Evolutionary conservation across 2,888 invertebrate genomes (phyloP).

Genomic region (Drosophila prostipennis): DNA sequence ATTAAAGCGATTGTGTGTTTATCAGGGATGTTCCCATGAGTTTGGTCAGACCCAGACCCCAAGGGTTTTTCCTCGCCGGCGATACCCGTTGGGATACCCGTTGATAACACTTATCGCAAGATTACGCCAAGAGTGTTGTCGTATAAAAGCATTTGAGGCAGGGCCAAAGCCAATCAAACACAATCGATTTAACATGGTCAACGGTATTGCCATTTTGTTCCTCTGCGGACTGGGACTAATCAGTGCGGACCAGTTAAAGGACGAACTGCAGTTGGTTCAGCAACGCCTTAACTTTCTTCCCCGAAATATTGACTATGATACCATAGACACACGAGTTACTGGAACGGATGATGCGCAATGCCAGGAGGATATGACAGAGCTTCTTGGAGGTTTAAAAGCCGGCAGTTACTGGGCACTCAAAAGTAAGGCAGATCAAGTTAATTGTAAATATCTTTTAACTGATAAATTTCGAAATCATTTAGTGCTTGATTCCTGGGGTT

Average conservation of each 20-base stretch:
- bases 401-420: slow-evolving; percentile 42
- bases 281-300: background rate
- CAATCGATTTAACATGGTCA: slow-evolving; percentile 17
- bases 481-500: slow-evolving; percentile 84
- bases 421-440: slow-evolving; percentile 24
- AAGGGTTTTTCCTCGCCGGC: slow-evolving; percentile 4
- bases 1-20: background rate
- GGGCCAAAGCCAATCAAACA: background rate
- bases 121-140: slow-evolving; percentile 1
- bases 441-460: background rate
- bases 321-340: background rate
- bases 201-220: slow-evolving; percentile 1
- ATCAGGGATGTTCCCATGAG: slow-evolving; percentile 27
- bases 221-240: slow-evolving; percentile 7
- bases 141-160: slow-evolving; percentile 12
- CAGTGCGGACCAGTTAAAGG: slow-evolving; percentile 6
- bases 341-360: slow-evolving; percentile 37
- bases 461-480: background rate
- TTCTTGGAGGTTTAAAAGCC: slow-evolving; percentile 29
- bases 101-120: slow-evolving; percentile 26
- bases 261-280: background rate
- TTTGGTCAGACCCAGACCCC: background rate
- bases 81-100: slow-evolving; percentile 10
- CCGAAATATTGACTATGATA: background rate
- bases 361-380: slow-evolving; percentile 36